Evolutionary conservation across 2,888 invertebrate species (phyloP).

Genomic region (Drosophila prolongata): DNA sequence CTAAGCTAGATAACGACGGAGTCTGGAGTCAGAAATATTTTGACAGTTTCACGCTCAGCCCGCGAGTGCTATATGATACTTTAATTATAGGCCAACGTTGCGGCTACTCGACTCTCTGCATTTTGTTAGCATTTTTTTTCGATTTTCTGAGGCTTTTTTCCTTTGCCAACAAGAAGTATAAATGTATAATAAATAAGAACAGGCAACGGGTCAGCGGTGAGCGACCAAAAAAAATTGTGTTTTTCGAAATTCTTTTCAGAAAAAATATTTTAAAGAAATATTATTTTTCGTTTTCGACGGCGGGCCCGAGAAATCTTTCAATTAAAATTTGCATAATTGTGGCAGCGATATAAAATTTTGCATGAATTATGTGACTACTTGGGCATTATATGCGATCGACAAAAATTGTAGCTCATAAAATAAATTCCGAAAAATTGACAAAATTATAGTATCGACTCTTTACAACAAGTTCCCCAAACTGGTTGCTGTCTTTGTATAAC

Average conservation of each 20-base stretch:
- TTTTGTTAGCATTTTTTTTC: constrained; percentile 16
- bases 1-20: constrained; percentile 70
- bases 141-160: constrained; percentile 7
- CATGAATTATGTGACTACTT: constrained; percentile 79
- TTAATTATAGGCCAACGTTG: constrained; percentile 71
- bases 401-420: constrained; percentile 76
- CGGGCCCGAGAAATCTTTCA: constrained; percentile 63
- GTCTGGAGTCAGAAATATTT: constrained; percentile 67
- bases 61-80: constrained; percentile 79
- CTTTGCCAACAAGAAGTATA: constrained; percentile 31
- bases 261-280: constrained; percentile 36
- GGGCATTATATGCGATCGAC: constrained; percentile 67
- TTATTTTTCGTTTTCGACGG: constrained; percentile 19
- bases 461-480: constrained; percentile 64
- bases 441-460: constrained; percentile 69
- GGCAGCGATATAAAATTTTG: constrained; percentile 65
- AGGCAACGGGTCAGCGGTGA: constrained; percentile 50
- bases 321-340: constrained; percentile 79
- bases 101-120: constrained; percentile 12
- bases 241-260: constrained; percentile 59
- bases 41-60: constrained; percentile 77
- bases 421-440: constrained; percentile 77
- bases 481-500: constrained; percentile 69
- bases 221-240: constrained; percentile 41
- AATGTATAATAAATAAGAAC: constrained; percentile 70